These are phyloP conservation scores for Ditylenchus dipsaci DNA, from an alignment of 1,140 invertebrate genomes.

Conservation along the genomic window DNA sequence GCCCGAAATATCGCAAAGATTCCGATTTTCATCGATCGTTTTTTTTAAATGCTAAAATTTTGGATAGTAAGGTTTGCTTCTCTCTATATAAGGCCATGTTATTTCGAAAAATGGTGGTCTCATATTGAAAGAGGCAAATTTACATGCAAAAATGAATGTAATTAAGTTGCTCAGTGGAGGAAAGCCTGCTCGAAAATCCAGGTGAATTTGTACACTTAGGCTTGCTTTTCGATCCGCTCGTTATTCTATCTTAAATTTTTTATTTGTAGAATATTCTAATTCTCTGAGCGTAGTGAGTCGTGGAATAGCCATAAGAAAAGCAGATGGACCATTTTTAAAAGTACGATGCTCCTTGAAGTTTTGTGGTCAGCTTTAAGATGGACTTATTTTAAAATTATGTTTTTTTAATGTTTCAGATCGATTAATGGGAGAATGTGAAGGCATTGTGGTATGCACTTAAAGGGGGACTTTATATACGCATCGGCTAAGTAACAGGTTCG, in stretches of 20 bases:
- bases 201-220: slow-evolving; percentile 17
- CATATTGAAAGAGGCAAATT: not conserved
- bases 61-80: no score
- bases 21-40: no score
- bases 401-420: slow-evolving; percentile 27
- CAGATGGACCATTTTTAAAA: slow-evolving; percentile 24
- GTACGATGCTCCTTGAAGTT: slow-evolving; percentile 28
- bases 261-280: not conserved
- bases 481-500: no score
- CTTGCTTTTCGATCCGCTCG: not conserved
- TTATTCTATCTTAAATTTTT: not conserved
- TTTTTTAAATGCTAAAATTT: no score
- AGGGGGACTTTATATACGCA: no score
- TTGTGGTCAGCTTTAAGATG: not conserved
- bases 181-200: slow-evolving; percentile 26
- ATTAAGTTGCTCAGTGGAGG: slow-evolving; percentile 33
- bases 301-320: slow-evolving; percentile 22
- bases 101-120: no score
- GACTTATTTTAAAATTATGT: not conserved
- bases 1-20: no score
- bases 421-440: slow-evolving; percentile 43
- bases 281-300: slow-evolving; percentile 20
- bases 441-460: slow-evolving; percentile 25
- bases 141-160: not conserved
- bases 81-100: no score